A percentile compares a stretch with the other conserved stretches of the same genome.
Conservation (phyloP, 2,797 vertebrate species). For the Smutsia temminckii region DNA sequence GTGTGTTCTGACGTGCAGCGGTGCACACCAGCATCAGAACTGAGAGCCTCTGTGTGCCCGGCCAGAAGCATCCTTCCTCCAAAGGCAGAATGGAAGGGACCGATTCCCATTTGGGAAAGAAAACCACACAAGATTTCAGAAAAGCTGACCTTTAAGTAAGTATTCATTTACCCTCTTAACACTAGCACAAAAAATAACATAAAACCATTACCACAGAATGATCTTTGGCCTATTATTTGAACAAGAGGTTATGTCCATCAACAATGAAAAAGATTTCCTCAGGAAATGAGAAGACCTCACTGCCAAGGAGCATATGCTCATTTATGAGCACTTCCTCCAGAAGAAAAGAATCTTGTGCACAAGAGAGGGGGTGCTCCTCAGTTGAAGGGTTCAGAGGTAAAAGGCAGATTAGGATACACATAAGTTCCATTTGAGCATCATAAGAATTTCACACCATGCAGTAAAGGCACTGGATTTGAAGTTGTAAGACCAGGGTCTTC, state of each 20-base stretch:
- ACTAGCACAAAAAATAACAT: background rate
- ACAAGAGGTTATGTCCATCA: background rate
- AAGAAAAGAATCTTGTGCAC: background rate
- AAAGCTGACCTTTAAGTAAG: conserved; percentile 18
- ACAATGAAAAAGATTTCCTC: conserved; percentile 21
- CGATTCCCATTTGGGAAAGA: background rate
- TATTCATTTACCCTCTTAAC: background rate
- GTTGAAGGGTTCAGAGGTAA: background rate
- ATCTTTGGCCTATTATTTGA: conserved; percentile 16
- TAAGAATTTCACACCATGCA: background rate
- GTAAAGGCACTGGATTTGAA: background rate
- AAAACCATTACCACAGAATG: background rate
- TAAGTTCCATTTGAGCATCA: background rate
- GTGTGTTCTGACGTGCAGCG: background rate
- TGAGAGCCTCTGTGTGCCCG: background rate
- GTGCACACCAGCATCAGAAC: background rate
- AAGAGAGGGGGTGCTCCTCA: background rate
- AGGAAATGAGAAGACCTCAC: conserved; percentile 48
- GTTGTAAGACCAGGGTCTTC: background rate
- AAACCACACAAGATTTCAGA: background rate
- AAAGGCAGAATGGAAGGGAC: background rate
- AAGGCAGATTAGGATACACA: background rate
- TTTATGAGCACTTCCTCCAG: background rate
- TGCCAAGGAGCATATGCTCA: background rate
- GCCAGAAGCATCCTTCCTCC: background rate